These are phyloP conservation scores for Protophormia terraenovae DNA, from an alignment of 2,888 invertebrate species.

Conservation along the genomic window DNA sequence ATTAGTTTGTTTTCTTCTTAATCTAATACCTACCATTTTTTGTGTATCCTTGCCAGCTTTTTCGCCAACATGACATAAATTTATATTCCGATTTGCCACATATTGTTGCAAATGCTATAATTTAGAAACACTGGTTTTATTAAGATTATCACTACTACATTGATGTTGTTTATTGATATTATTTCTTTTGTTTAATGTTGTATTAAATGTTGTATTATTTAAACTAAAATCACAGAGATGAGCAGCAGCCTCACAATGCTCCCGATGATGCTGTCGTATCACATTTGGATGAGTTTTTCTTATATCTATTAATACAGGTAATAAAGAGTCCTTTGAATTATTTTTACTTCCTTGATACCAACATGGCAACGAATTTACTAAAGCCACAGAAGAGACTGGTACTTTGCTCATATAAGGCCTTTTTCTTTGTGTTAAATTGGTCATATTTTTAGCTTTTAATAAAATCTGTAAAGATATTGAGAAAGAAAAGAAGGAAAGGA, in stretches of 20 bases:
- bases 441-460: constrained; percentile 35
- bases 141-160: constrained; percentile 58
- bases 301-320: neutral
- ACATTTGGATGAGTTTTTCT: neutral
- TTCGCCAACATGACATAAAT: constrained; percentile 26
- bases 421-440: constrained; percentile 15
- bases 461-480: constrained; percentile 63
- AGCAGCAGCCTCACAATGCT: neutral
- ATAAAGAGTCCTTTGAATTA: neutral
- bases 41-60: constrained; percentile 46
- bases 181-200: no score
- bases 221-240: constrained; percentile 40
- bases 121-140: constrained; percentile 57
- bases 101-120: constrained; percentile 58
- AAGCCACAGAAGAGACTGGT: neutral
- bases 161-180: constrained; percentile 62
- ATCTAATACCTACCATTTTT: constrained; percentile 54
- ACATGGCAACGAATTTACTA: neutral
- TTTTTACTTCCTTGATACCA: constrained; percentile 1
- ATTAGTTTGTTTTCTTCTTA: neutral
- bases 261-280: neutral
- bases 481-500: constrained; percentile 7
- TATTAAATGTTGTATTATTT: constrained; percentile 65
- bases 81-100: constrained; percentile 34
- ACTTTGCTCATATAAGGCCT: constrained; percentile 18